Evolutionary conservation across 2,113 vertebrate species (phyloP), one percentile per base, ranked within the genome.

Genomic region (Onychostruthus taczanowskii): DNA sequence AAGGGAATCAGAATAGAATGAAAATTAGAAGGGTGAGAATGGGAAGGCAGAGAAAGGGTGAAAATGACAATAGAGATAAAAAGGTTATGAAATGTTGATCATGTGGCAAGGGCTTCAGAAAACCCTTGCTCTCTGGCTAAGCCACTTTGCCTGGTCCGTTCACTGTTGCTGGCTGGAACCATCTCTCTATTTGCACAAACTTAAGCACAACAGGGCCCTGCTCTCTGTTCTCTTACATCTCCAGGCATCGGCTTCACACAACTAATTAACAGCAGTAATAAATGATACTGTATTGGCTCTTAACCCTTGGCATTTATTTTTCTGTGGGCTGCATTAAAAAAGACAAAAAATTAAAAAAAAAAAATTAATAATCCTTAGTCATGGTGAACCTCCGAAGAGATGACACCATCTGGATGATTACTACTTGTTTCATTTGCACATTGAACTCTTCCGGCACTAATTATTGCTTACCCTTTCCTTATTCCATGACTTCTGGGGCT

Each of bases 351-450:
- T 15, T 20, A 17, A 58, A 85, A 68, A 52, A 59, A 52, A 30
- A 39, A 85, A 63, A 92, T 94, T 95, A 96, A 97, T 78, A 95
- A 92, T 95, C 78, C 53, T 91, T 93, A 92, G 73, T 84, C 93
- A 94, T 53, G 88, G 18, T 53, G 78, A 74, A 94, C 89, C 73
- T 94, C 93, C 0, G 2, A 95, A 95, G 97, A 96, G 90, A 93
- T 94, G 94, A 96, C 94, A 97, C 94, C 94, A 96, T 92, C 92
- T 96, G 91, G 95, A 93, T 97, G 96, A 96, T 97, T 96, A 96
- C 92, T 96, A 88, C 79, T 96, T 96, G 94, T 96, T 95, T 89
- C 95, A 94, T 97, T 97, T 96, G 90, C 70, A 94, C 20, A 6
- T 90, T 96, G 93, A 96, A 97, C 95, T 95, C 95, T 97, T 93